Percentiles rank a stretch among this genome's conserved stretches.
phyloP scores from a whole-genome alignment of 2,888 invertebrate genomes.

The Volucella bombylans region DNA sequence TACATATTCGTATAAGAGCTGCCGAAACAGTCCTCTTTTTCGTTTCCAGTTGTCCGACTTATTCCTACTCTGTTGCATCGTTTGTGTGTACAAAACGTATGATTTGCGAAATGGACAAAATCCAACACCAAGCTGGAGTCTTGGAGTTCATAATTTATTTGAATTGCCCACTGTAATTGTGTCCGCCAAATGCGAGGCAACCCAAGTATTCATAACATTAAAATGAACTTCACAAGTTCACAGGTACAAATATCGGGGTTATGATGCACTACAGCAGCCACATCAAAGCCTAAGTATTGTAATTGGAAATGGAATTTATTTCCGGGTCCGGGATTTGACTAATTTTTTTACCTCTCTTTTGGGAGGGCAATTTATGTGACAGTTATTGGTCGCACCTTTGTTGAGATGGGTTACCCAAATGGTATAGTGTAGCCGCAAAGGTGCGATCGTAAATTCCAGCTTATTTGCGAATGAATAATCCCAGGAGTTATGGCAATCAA shows the following conservation, averaged over 20 bases:
- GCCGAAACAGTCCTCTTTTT: slow-evolving; percentile 29
- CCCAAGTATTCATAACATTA: slow-evolving; percentile 18
- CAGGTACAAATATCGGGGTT: slow-evolving; percentile 57
- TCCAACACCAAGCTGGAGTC: slow-evolving; percentile 60
- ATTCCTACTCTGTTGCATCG: slow-evolving; percentile 34
- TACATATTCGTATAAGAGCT: slow-evolving; percentile 21
- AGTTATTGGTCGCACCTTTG: slow-evolving; percentile 68
- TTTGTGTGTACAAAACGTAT: slow-evolving; percentile 42
- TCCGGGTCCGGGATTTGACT: slow-evolving; percentile 67
- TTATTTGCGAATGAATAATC: slow-evolving; percentile 72
- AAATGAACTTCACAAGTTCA: slow-evolving; percentile 67
- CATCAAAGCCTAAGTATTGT: slow-evolving; percentile 60
- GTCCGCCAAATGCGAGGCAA: slow-evolving; percentile 12
- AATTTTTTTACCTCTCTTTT: no score
- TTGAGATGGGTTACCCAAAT: slow-evolving; percentile 24
- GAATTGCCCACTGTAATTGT: slow-evolving; percentile 43
- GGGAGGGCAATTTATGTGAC: slow-evolving; percentile 67
- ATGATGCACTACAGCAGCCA: slow-evolving; percentile 48
- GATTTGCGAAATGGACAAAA: slow-evolving; percentile 70
- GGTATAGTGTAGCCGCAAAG: slow-evolving; percentile 33
- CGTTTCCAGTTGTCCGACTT: slow-evolving; percentile 8
- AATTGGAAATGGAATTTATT: slow-evolving; percentile 69
- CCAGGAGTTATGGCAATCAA: slow-evolving; percentile 64
- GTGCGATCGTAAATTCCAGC: slow-evolving; percentile 67
- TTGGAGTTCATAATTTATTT: slow-evolving; percentile 67